These are phyloP conservation scores for Athene noctua DNA, from an alignment of 2,113 vertebrate genomes.

Conservation along the genomic window DNA sequence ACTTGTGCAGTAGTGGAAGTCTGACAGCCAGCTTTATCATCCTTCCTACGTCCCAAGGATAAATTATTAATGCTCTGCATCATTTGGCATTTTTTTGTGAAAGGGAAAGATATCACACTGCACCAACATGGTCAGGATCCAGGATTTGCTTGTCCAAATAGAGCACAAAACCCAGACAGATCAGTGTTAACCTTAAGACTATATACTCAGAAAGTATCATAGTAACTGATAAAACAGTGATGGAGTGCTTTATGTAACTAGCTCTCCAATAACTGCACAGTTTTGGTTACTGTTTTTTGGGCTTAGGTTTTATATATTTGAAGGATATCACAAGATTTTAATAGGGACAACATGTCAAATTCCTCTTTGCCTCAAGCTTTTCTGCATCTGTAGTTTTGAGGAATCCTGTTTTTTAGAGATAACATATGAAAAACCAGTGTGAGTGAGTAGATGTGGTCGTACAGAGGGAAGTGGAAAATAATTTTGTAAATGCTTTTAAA, in stretches of 20 bases:
- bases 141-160: background rate
- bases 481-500: slow-evolving; percentile 7
- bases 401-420: background rate
- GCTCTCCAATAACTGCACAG: background rate
- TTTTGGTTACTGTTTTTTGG: background rate
- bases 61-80: background rate
- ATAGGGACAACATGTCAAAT: slow-evolving; percentile 15
- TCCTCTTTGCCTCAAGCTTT: slow-evolving; percentile 6
- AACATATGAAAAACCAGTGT: background rate
- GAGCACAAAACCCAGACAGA: background rate
- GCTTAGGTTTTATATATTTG: background rate
- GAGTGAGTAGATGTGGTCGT: background rate
- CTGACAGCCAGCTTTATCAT: background rate
- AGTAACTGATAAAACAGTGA: background rate
- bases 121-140: background rate
- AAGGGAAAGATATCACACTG: background rate
- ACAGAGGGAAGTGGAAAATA: background rate
- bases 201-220: background rate
- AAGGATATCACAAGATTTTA: background rate
- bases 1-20: background rate
- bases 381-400: background rate
- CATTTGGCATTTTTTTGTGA: background rate
- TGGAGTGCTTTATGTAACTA: background rate
- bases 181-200: background rate
- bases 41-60: background rate